Conservation (phyloP, 2,797 vertebrate genomes). For the Bradypodion ventrale region DNA sequence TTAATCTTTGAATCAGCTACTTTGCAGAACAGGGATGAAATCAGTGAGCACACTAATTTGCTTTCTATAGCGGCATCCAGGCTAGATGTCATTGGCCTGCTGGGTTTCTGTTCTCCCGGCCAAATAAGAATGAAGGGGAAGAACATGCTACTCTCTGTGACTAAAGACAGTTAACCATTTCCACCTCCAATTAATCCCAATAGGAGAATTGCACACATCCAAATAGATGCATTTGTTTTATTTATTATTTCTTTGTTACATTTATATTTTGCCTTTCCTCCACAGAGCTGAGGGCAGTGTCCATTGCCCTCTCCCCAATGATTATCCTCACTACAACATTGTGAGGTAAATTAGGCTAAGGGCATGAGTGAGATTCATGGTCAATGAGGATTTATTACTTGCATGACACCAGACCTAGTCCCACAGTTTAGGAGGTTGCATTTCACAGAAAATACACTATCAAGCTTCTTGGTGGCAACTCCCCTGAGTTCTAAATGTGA, state of each 20-base stretch:
- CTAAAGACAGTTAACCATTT: conserved; percentile 22
- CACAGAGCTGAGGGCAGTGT: background rate
- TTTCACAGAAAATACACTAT: too few relatives aligned
- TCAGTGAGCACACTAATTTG: conserved; percentile 38
- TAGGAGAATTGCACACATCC: background rate
- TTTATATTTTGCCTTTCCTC: background rate
- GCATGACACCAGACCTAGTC: background rate
- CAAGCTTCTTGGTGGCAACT: too few relatives aligned
- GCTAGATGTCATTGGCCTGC: conserved; percentile 61
- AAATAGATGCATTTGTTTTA: background rate
- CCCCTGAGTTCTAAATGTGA: too few relatives aligned
- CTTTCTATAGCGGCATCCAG: conserved; percentile 44
- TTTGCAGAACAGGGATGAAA: conserved; percentile 31
- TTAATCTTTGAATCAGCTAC: conserved; percentile 56
- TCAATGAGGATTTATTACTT: background rate
- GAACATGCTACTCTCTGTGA: background rate
- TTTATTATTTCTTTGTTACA: background rate
- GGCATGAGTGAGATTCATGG: background rate
- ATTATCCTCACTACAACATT: background rate
- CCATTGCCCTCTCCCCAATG: background rate
- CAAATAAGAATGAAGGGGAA: background rate
- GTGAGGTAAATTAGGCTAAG: background rate
- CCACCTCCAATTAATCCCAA: background rate
- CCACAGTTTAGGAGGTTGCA: background rate
- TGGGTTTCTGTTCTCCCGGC: conserved; percentile 23